Percentiles rank a stretch among this genome's conserved stretches.
phyloP scores from a whole-genome alignment of 2,888 invertebrate species.

The Oscheius onirici region DNA sequence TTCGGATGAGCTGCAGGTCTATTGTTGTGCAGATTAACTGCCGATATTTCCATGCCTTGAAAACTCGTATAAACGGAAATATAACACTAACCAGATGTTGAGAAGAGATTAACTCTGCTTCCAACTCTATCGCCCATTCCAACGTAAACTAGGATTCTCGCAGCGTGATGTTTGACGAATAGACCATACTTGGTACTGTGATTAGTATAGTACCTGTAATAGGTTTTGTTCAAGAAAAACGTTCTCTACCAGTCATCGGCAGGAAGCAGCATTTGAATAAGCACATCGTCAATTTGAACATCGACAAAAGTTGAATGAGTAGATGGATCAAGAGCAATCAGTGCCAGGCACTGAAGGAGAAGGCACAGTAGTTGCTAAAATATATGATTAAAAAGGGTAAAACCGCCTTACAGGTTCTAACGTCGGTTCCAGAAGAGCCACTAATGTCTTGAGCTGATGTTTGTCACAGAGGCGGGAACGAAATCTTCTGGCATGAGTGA shows the following conservation, averaged over 20 bases:
- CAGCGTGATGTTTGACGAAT: conserved; percentile 79
- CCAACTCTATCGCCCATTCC: conserved; percentile 78
- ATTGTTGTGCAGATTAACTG: not conserved
- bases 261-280: conserved; percentile 77
- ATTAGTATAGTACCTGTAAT: conserved; percentile 78
- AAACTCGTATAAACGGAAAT: not conserved
- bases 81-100: conserved; percentile 15
- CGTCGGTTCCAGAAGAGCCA: conserved; percentile 78
- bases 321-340: conserved; percentile 77
- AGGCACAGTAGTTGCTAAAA: conserved; percentile 78
- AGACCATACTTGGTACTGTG: conserved; percentile 78
- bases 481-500: conserved; percentile 76
- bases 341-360: conserved; percentile 77
- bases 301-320: conserved; percentile 76
- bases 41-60: conserved; percentile 17
- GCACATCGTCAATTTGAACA: conserved; percentile 77
- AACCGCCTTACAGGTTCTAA: conserved; percentile 76
- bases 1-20: conserved; percentile 47
- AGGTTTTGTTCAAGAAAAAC: no score
- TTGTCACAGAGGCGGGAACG: conserved; percentile 76
- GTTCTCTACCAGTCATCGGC: conserved; percentile 78
- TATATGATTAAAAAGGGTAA: not conserved
- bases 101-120: conserved; percentile 77
- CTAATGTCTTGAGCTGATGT: conserved; percentile 77
- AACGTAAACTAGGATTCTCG: conserved; percentile 78